These are phyloP conservation scores for Stegodyphus dumicola DNA, from an alignment of 1,140 invertebrate species.

Conservation along the genomic window DNA sequence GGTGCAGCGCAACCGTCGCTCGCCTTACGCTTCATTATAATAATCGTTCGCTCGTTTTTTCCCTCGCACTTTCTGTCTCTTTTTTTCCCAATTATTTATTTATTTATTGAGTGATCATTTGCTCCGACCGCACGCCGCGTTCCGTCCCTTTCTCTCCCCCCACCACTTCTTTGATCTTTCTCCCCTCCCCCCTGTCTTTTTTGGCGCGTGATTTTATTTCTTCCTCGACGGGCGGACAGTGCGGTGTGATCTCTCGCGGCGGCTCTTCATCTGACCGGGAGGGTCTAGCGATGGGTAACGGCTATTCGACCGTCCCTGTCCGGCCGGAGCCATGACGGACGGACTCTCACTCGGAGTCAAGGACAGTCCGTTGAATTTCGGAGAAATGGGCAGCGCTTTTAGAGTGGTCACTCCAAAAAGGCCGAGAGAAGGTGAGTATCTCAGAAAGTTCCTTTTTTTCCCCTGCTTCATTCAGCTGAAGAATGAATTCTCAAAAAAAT, in stretches of 20 bases:
- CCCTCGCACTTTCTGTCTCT: too few species aligned
- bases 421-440: constrained; percentile 62
- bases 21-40: constrained; percentile 41
- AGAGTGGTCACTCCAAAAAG: constrained; percentile 67
- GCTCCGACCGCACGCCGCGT: constrained; percentile 9
- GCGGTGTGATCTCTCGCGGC: not conserved
- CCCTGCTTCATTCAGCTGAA: too few species aligned
- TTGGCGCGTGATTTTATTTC: constrained; percentile 34
- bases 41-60: constrained; percentile 23
- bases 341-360: constrained; percentile 51
- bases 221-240: not conserved
- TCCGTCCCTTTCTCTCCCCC: not conserved
- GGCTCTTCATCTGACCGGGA: constrained; percentile 8
- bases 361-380: constrained; percentile 43
- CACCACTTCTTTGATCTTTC: not conserved
- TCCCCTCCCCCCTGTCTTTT: not conserved
- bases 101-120: constrained; percentile 52
- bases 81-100: constrained; percentile 31
- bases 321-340: constrained; percentile 65
- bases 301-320: constrained; percentile 62
- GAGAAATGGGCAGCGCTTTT: constrained; percentile 65
- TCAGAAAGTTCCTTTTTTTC: too few species aligned
- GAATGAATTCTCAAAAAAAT: too few species aligned
- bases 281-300: constrained; percentile 28
- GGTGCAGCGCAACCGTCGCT: not conserved